Base-by-base conservation (phyloP, 2,797 vertebrate genomes). In the Onychomys torridus region DNA sequence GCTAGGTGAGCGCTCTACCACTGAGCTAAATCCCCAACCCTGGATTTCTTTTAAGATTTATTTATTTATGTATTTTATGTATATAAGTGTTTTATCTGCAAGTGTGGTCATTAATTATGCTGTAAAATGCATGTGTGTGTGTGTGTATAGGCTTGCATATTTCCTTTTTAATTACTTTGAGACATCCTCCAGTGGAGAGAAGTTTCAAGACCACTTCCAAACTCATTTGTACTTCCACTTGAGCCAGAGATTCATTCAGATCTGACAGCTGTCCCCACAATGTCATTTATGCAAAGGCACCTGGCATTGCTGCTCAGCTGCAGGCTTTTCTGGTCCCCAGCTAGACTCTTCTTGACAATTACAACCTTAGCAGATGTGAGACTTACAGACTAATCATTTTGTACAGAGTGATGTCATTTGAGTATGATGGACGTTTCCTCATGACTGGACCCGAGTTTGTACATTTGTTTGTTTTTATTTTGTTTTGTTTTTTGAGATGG, bases 91-190 rank as follows among this genome's bases (percentile, higher is more conserved):
- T 76, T 6, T 76, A 14, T 76, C 73, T 76, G 25, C 25, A 29
- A 29, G 43, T 76, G 21, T 2, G 17, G 52, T 61, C 29, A 79
- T 89, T 92, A 84, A 69, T 87, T 14, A 73, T 5, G 0, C 73
- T 83, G 46, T 90, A 40, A 85, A 96, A 43, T 91, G 46, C 69
- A 23, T 65, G 2, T 73, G 89, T 78, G 78, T 76, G 13, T 27
- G 2, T 6, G 5, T 46, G 13, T 52, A 9, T 59, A 16, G 29
- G 40, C 57, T 77, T 85, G 73, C 6, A 0, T 59, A 32, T 34
- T 59, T 67, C 21, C 37, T 83, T 57, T 90, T 59, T 40, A 78
- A 55, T 89, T 94, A 57, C 34, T 95, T 92, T 84, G 61, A 29
- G 87, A 78, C 37, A 83, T 6, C 23, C 79, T 90, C 27, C 75